Evolutionary conservation across 2,888 invertebrate genomes (phyloP).

Genomic region (Tachina grossa): DNA sequence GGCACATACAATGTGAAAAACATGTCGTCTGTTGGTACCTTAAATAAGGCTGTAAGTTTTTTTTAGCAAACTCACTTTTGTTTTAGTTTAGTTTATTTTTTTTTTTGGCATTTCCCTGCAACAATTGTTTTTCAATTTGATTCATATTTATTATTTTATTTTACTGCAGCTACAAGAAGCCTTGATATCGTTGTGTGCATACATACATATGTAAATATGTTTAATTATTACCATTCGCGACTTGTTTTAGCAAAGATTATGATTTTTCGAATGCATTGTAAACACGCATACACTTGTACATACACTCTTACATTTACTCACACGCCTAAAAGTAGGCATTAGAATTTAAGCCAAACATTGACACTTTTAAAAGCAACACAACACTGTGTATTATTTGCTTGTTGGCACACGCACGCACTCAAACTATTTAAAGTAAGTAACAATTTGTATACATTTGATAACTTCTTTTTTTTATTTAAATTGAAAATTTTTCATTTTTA

Average conservation of each 20-base stretch:
- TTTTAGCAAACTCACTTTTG: slow-evolving; percentile 9
- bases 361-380: neutral
- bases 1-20: too few species aligned
- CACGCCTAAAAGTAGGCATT: slow-evolving; percentile 18
- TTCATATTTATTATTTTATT: neutral
- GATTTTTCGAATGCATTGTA: slow-evolving; percentile 15
- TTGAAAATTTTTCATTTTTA: neutral
- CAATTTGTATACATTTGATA: neutral
- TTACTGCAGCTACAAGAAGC: slow-evolving; percentile 9
- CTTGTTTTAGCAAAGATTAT: slow-evolving; percentile 19
- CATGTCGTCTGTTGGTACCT: too few species aligned
- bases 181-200: slow-evolving; percentile 9
- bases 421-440: neutral
- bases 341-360: slow-evolving; percentile 14
- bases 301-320: neutral
- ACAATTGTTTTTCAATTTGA: neutral
- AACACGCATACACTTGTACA: slow-evolving; percentile 37
- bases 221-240: neutral
- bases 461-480: slow-evolving; percentile 2
- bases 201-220: neutral
- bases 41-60: too few species aligned
- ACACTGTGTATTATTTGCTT: neutral
- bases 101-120: neutral
- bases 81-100: neutral
- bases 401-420: neutral